A percentile compares a stretch with the other conserved stretches of the same genome.
These are phyloP conservation scores for Atrina japonica DNA, from an alignment of 2,888 invertebrate genomes.

Conservation along the genomic window DNA sequence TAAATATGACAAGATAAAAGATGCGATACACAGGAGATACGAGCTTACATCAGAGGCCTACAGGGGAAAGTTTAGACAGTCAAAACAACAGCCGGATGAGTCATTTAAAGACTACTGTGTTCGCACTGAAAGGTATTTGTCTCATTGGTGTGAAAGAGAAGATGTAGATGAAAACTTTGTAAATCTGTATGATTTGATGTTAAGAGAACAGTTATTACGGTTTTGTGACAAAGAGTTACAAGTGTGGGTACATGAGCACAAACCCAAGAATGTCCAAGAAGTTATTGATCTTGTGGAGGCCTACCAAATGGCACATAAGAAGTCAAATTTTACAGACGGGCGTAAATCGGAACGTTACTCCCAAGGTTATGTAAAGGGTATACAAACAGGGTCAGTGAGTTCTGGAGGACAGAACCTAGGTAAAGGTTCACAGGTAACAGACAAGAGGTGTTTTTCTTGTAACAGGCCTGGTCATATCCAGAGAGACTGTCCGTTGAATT, in stretches of 20 bases:
- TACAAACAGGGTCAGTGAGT: not conserved
- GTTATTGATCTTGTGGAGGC: constrained; percentile 2
- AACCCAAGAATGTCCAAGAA: constrained; percentile 10
- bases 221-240: constrained; percentile 2
- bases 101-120: too few relatives aligned
- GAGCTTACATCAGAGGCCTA: not conserved
- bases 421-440: not conserved
- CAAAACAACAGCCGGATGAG: not conserved
- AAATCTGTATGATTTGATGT: not conserved
- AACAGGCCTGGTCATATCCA: not conserved
- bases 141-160: too few relatives aligned
- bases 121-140: too few relatives aligned
- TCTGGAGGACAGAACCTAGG: too few relatives aligned
- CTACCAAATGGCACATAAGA: constrained; percentile 2
- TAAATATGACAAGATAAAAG: constrained; percentile 10
- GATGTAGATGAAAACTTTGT: not conserved
- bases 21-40: constrained; percentile 6
- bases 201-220: constrained; percentile 1
- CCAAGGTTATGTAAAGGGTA: not conserved
- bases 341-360: not conserved
- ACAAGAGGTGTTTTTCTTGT: not conserved
- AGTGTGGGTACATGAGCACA: not conserved
- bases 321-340: not conserved
- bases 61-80: constrained; percentile 2
- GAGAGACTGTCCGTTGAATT: constrained; percentile 1